phyloP scores from a whole-genome alignment of 2,113 vertebrate genomes.

The Pituophis catenifer region DNA sequence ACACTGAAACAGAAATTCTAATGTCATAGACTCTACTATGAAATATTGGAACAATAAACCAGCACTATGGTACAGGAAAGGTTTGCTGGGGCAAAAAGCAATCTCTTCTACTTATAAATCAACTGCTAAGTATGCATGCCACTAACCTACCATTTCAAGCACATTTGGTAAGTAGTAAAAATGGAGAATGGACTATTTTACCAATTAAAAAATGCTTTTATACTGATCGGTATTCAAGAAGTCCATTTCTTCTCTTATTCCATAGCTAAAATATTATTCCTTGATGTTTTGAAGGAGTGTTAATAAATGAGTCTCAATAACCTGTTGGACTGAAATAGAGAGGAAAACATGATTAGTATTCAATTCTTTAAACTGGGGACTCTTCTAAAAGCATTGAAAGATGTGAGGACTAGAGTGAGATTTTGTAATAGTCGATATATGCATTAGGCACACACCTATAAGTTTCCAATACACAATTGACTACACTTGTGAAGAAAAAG shows the following conservation, averaged over 20 bases:
- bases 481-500: no score
- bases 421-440: neutral
- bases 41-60: neutral
- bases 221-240: constrained; percentile 20
- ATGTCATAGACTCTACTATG: neutral
- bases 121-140: neutral
- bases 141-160: neutral
- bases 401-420: neutral
- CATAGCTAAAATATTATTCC: constrained; percentile 71
- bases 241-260: constrained; percentile 13
- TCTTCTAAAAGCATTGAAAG: neutral
- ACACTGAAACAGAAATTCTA: neutral
- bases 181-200: constrained; percentile 49
- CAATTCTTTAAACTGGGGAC: neutral
- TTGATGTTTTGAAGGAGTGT: constrained; percentile 91
- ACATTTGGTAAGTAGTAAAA: neutral
- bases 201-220: constrained; percentile 24
- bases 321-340: constrained; percentile 89
- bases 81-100: neutral
- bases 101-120: neutral
- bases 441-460: neutral
- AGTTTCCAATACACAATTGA: neutral
- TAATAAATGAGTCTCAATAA: constrained; percentile 92
- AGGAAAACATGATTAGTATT: constrained; percentile 13
- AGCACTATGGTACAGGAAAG: neutral